Evolutionary conservation across 30 jellyfish, hydroid and myxozoan genomes (phyloP), one percentile per base, ranked within the genome.

Genomic region (Aurelia aurita): DNA sequence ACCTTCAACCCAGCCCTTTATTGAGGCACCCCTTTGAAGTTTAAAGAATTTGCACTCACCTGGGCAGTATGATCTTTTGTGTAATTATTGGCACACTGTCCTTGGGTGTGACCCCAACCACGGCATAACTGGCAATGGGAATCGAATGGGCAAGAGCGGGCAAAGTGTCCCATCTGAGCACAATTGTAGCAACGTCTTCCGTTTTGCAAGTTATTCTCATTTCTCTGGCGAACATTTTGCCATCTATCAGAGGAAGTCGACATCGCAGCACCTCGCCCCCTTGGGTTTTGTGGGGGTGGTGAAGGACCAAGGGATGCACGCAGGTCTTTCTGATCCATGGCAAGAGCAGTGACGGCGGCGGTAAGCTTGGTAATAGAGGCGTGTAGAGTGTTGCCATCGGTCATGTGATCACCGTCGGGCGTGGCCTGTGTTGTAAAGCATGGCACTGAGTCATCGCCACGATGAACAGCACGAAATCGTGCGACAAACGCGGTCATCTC

Each of bases 21-120:
- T 51, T 76, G 77, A 61, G 77, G 87, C 87, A 76, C 77, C 77
- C 87, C 87, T 58, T 57, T 77, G 88, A 77, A 57, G 88, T 57
- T 77, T 77, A 77, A 77, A 77, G 85, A 49, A 46, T 73, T 47
- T 21, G 72, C 12, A 49, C 13, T 44, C 10, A 26, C 72, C 22
- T 29, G 47, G 25, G 55, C 81, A 32, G 81, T 29, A 16, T 32
- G 64, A 69, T 55, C 9, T 15, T 1, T 11, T 69, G 3, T 5
- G 18, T 32, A 43, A 71, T 35, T 31, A 32, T 79, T 79, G 44
- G 72, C 90, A 20, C 90, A 77, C 31, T 31, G 78, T 6, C 21
- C 66, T 3, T 16, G 25, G 5, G 25, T 57, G 58, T 58, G 89
- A 0, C 89, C 89, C 81, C 80, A 77, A 16, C 79, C 80, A 77